Evolutionary conservation across 2,797 vertebrate species (phyloP).

Genomic region (Gastrophryne carolinensis): DNA sequence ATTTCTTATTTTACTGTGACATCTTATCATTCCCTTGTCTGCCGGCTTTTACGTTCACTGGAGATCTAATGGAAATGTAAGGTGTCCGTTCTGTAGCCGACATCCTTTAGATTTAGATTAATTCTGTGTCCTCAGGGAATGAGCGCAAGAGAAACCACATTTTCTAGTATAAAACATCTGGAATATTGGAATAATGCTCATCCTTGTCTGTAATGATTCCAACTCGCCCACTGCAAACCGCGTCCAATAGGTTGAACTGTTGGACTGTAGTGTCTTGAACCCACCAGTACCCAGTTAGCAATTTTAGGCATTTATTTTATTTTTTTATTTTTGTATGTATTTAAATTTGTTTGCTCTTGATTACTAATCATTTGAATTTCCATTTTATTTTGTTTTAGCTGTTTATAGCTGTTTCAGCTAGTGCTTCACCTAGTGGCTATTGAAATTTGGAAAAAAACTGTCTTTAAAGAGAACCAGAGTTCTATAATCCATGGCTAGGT

Average conservation of each 20-base stretch:
- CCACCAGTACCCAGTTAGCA: too few species aligned
- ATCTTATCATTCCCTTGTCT: neutral
- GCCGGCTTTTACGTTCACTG: neutral
- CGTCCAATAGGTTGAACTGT: neutral
- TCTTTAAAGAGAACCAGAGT: too few species aligned
- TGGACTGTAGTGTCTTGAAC: too few species aligned
- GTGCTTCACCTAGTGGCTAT: too few species aligned
- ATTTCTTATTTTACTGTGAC: conserved; percentile 1
- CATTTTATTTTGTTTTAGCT: too few species aligned
- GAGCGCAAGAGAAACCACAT: neutral
- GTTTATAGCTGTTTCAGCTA: too few species aligned
- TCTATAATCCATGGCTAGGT: too few species aligned
- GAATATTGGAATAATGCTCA: neutral
- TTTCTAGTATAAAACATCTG: neutral
- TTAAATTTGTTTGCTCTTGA: too few species aligned
- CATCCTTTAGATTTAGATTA: conserved; percentile 11
- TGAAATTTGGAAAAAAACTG: too few species aligned
- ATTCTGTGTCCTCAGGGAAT: neutral
- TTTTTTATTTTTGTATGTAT: too few species aligned
- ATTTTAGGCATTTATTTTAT: too few species aligned
- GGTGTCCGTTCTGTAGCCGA: neutral
- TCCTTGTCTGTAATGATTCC: neutral
- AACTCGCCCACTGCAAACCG: neutral
- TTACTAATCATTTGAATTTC: too few species aligned
- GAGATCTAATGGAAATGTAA: neutral